phyloP scores from a whole-genome alignment of 2,113 vertebrate species.

The Urocolius indicus region DNA sequence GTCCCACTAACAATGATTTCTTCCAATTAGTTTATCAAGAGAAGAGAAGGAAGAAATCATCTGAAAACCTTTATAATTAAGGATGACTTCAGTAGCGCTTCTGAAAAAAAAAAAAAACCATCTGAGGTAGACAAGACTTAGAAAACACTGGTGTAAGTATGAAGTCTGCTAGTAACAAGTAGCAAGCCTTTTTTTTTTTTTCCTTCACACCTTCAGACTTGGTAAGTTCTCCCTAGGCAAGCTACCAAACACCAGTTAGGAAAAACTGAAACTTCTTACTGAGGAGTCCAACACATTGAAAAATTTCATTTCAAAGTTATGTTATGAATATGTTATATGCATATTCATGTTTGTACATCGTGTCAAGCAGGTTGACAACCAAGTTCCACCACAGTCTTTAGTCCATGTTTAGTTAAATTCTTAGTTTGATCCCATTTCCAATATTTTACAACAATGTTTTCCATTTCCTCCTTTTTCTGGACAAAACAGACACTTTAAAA shows the following conservation, averaged over 20 bases:
- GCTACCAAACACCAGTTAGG: not conserved
- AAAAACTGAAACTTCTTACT: not conserved
- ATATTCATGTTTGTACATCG: not conserved
- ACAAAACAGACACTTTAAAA: not conserved
- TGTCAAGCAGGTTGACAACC: not conserved
- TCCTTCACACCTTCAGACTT: not conserved
- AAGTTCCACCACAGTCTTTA: not conserved
- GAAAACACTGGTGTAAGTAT: not conserved
- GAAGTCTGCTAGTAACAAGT: not conserved
- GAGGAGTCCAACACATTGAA: not conserved
- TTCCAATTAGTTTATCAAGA: not conserved
- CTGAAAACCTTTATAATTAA: not conserved
- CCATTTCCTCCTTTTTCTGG: not conserved
- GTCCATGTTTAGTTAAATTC: not conserved
- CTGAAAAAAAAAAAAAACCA: not conserved
- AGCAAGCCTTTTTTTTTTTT: not conserved
- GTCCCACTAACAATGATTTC: not conserved
- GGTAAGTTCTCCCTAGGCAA: not conserved
- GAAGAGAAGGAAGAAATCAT: not conserved
- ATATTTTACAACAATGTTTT: not conserved
- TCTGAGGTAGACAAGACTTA: not conserved
- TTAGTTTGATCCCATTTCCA: not conserved
- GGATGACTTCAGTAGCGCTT: not conserved
- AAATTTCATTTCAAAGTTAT: not conserved
- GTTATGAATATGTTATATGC: not conserved